Evolutionary conservation across 2,888 invertebrate genomes (phyloP), one percentile per base, ranked within the genome.

Genomic region (Anthophora plumipes): DNA sequence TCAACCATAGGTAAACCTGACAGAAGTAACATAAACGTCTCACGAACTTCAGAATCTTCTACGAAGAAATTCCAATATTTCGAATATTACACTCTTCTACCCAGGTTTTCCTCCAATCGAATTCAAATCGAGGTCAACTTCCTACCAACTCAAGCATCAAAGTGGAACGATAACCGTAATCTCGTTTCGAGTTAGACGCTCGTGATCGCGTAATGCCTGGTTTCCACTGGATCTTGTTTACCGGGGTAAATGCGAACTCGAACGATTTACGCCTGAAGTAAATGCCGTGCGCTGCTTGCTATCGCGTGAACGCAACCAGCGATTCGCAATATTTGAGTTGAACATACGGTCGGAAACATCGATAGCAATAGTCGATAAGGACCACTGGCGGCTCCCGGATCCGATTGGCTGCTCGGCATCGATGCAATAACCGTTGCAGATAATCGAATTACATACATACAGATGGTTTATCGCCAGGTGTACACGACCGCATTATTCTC

Each of bases 281-380:
- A 85, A 69, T 67, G 41, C 17, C 31, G 25, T 31, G 31, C 1
- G 31, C 31, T 59, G 82, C 60, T 83, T 59, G 82, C 60, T 83
- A 85, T 82, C 88, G 54, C 41, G 48, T 31, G 31, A 31, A 48
- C 41, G 59, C 69, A 76, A 73, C 52, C 59, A 22, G 31, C 74
- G 82, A 84, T 81, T 86, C 73, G 82, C 88, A 79, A 88, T 87
- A 81, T 88, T 89, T 88, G 83, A 83, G 48, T 80, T 82, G 83
- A 84, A 77, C 85, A 77, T 77, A 82, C 82, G 84, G 73, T 71
- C 60, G 76, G 77, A 75, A 80, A 78, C 72, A 79, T 80, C 77
- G 87, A 87, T 87, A 87, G 72, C 68, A 8, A 6, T 1, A 25
- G 54, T 37, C 72, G 88, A 87, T 87, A 87, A 87, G 79, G 73